phyloP scores from a whole-genome alignment of 92 coral and sea anemone species.

The Galaxea fascicularis region DNA sequence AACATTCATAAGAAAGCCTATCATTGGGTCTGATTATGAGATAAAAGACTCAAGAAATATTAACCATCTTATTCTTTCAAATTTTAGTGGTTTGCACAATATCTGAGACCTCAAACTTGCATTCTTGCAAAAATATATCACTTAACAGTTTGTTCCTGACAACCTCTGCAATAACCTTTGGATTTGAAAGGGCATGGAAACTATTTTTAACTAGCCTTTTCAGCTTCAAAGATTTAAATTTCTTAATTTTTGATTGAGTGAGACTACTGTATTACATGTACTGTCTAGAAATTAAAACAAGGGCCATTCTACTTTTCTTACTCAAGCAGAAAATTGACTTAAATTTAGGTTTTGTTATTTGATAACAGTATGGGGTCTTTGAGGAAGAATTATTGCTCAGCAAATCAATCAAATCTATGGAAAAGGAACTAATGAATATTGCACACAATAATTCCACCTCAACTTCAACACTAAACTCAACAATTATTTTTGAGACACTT shows the following conservation, averaged over 20 bases:
- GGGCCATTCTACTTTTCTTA: not conserved
- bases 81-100: no score
- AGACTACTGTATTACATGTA: not conserved
- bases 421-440: conserved; percentile 19
- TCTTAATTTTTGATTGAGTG: not conserved
- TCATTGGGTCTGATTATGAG: no score
- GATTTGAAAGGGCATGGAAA: not conserved
- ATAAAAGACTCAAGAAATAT: no score
- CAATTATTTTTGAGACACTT: not conserved
- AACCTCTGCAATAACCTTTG: no score
- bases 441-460: not conserved
- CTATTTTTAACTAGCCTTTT: not conserved
- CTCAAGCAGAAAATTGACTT: conserved; percentile 12
- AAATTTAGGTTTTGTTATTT: not conserved
- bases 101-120: no score
- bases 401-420: conserved; percentile 22
- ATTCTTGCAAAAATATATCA: no score
- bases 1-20: no score
- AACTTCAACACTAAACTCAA: not conserved
- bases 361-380: conserved; percentile 27
- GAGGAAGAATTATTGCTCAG: conserved; percentile 3
- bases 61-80: no score
- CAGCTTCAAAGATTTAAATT: not conserved
- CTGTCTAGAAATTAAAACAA: not conserved
- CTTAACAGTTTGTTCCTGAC: no score